These are phyloP conservation scores for Caenorhabditis sp. DNA, from an alignment of 2,888 invertebrate genomes.

Conservation along the genomic window DNA sequence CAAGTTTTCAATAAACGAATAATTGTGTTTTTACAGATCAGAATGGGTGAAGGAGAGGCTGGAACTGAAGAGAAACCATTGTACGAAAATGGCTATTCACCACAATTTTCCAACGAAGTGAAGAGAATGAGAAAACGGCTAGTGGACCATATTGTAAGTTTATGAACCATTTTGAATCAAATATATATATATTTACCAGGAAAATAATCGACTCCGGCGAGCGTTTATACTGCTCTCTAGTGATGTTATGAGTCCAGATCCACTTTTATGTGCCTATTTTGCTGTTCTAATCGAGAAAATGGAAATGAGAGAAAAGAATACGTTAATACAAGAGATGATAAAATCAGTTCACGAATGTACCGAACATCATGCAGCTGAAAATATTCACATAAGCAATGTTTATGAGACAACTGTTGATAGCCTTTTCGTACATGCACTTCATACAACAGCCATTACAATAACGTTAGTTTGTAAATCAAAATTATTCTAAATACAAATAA, in stretches of 20 bases:
- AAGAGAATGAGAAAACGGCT: constrained; percentile 9
- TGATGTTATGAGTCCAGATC: neutral
- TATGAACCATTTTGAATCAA: neutral
- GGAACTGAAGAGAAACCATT: constrained; percentile 3
- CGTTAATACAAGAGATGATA: constrained; percentile 24
- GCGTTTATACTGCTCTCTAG: neutral
- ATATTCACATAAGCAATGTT: constrained; percentile 15
- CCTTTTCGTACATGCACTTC: constrained; percentile 14
- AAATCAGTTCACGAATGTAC: constrained; percentile 25
- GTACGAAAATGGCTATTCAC: constrained; percentile 20
- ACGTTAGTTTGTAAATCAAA: neutral
- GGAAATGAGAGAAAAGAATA: constrained; percentile 22
- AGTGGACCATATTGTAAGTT: constrained; percentile 19
- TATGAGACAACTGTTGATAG: constrained; percentile 30
- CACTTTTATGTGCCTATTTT: constrained; percentile 3
- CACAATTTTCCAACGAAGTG: constrained; percentile 24
- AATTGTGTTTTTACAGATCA: constrained; percentile 13
- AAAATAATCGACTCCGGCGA: neutral
- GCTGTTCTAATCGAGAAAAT: neutral
- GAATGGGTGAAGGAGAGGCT: constrained; percentile 3
- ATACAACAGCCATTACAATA: neutral
- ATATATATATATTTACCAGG: too few relatives aligned
- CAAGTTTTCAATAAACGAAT: neutral
- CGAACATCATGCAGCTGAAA: constrained; percentile 15
- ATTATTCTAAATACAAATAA: neutral